Base-by-base conservation (phyloP, 2,888 invertebrate species). In the Hyalella azteca region DNA sequence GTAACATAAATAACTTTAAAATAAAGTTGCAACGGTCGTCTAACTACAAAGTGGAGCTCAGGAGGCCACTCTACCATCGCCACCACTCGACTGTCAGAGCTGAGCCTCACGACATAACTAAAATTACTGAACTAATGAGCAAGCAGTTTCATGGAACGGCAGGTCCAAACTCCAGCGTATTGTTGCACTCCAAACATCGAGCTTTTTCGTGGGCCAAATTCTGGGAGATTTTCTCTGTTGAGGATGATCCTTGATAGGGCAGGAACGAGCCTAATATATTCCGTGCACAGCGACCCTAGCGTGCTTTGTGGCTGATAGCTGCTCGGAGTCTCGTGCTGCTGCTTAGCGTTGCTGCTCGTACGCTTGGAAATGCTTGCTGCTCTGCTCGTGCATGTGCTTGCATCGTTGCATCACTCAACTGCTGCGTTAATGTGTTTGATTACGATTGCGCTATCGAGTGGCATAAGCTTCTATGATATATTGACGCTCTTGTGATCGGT, bases 101-200 rank as follows among this genome's bases (percentile, higher is more conserved):
- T n/a, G n/a, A n/a, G n/a, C n/a, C n/a, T n/a, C n/a, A 29, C 22
- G 13, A 22, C 54, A 54, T 54, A 54, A 54, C 54, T 54, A 54
- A 54, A 54, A 54, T 54, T 54, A 54, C 54, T 54, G 54, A 54
- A 54, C 54, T 54, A 54, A 54, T 54, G 29, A 54, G 54, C n/a
- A n/a, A n/a, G n/a, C 54, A 54, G 29, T 54, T 54, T 29, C 29
- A 54, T 54, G 54, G 54, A 54, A 54, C 54, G 54, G 54, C 54
- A n/a, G n/a, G n/a, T 54, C 54, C 5, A 22, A 22, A 13, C 26
- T 22, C 54, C 26, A 22, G 22, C 54, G 26, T 29, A 22, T 26
- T 22, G 29, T 54, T 54, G 54, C 54, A n/a, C 54, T 54, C 22
- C 54, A 22, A 54, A 54, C 22, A 54, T 54, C 22, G 54, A 54